phyloP scores from a whole-genome alignment of 2,888 invertebrate species.

The Apoda limacodes region DNA sequence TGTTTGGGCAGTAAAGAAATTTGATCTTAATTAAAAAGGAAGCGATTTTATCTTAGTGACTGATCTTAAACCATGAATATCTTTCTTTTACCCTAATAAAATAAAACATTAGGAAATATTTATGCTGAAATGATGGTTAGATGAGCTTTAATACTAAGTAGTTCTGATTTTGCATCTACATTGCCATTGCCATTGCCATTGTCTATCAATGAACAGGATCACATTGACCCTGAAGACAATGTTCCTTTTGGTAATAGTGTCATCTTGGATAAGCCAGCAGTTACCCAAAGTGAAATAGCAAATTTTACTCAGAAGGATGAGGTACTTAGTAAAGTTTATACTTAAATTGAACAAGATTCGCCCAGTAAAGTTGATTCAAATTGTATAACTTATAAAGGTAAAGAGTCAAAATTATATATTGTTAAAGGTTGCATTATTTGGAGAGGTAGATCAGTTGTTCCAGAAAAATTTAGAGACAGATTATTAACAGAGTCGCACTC shows the following conservation, averaged over 20 bases:
- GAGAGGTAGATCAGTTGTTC: constrained; percentile 7
- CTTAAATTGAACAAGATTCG: constrained; percentile 4
- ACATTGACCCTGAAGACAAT: background rate
- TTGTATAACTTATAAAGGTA: constrained; percentile 1
- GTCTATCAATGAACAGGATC: background rate
- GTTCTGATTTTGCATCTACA: background rate
- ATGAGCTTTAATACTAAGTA: background rate
- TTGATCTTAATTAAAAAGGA: background rate
- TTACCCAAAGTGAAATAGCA: constrained; percentile 2
- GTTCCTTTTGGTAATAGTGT: background rate
- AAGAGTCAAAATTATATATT: constrained; percentile 1
- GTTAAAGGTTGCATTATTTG: constrained; percentile 3
- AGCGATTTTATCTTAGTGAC: background rate
- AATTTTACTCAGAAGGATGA: constrained; percentile 1
- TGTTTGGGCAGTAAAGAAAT: background rate
- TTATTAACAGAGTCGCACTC: constrained; percentile 2
- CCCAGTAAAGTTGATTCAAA: constrained; percentile 1
- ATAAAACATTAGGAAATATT: constrained; percentile 3
- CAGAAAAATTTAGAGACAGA: constrained; percentile 3
- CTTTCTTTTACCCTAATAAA: constrained; percentile 7
- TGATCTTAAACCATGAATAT: background rate
- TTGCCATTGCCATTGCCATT: background rate
- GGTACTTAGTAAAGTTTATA: constrained; percentile 2
- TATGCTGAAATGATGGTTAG: constrained; percentile 4
- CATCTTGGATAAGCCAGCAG: constrained; percentile 1